Percentiles rank a stretch among this genome's conserved stretches.
These are phyloP conservation scores for Hozukius guyotensis DNA, from an alignment of 2,797 vertebrate genomes.

Conservation along the genomic window DNA sequence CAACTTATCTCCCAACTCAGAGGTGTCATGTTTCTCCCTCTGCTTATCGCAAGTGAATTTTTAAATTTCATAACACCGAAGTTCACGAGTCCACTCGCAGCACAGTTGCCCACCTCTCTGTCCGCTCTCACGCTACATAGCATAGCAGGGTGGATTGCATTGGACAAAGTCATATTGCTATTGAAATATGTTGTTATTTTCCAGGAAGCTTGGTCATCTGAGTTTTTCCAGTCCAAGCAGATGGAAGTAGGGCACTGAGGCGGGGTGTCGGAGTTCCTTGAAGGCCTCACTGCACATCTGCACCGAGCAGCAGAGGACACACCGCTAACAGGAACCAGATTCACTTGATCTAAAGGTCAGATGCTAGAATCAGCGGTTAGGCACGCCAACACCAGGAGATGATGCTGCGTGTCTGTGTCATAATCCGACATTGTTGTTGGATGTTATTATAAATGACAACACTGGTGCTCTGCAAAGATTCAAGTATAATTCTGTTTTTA, in stretches of 20 bases:
- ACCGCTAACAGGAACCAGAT: constrained; percentile 72
- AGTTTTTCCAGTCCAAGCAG: constrained; percentile 51
- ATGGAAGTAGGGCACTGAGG: constrained; percentile 60
- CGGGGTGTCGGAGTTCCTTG: constrained; percentile 34
- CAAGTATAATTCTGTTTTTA: constrained; percentile 4
- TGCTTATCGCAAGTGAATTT: background rate
- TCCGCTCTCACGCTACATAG: background rate
- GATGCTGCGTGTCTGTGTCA: background rate
- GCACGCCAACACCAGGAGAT: constrained; percentile 4
- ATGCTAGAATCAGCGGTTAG: constrained; percentile 16
- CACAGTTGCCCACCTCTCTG: background rate
- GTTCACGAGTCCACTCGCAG: background rate
- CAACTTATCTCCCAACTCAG: background rate
- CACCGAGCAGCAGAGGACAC: constrained; percentile 47
- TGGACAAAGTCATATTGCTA: constrained; percentile 61
- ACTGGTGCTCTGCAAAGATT: constrained; percentile 10
- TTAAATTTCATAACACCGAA: background rate
- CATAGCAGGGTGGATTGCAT: constrained; percentile 7
- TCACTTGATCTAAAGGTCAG: constrained; percentile 41
- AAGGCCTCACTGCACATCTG: constrained; percentile 60
- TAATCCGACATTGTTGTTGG: background rate
- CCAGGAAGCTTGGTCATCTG: constrained; percentile 51
- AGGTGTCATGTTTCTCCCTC: constrained; percentile 1
- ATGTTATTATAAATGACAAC: constrained; percentile 7
- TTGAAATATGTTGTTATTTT: constrained; percentile 60